Evolutionary conservation across 2,797 vertebrate species (phyloP).

Genomic region (Dicrostonyx torquatus): DNA sequence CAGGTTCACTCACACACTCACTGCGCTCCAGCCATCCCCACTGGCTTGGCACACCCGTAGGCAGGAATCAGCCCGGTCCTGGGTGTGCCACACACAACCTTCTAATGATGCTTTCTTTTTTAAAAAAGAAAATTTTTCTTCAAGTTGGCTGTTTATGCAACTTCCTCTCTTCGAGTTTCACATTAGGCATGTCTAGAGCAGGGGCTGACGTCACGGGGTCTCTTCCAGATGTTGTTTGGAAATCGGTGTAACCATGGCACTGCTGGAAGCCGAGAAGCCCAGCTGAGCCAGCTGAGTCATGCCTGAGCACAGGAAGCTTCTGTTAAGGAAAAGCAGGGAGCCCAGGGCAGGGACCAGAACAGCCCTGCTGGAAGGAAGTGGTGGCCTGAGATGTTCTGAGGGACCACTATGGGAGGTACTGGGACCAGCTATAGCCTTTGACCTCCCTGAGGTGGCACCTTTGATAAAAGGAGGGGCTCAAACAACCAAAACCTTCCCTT

Average conservation of each 20-base stretch:
- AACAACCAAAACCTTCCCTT: background rate
- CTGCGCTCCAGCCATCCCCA: background rate
- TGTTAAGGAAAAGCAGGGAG: background rate
- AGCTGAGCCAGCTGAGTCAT: conserved; percentile 40
- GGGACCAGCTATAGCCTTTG: background rate
- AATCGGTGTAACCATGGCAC: conserved; percentile 80
- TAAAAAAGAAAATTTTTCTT: conserved; percentile 5
- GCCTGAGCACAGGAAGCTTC: background rate
- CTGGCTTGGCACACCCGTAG: background rate
- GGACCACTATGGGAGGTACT: background rate
- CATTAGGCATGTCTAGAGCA: conserved; percentile 65
- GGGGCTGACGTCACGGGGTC: conserved; percentile 66
- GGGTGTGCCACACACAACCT: background rate
- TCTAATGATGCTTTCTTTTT: conserved; percentile 32
- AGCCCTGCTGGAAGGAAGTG: background rate
- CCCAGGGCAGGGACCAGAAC: background rate
- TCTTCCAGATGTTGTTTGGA: conserved; percentile 85
- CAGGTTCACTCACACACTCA: background rate
- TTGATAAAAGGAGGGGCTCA: background rate
- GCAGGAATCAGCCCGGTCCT: background rate
- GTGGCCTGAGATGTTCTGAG: too few species aligned
- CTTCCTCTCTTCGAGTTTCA: conserved; percentile 70
- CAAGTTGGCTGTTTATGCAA: conserved; percentile 62
- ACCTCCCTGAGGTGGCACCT: background rate
- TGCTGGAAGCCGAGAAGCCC: conserved; percentile 70